These are phyloP conservation scores for Eidolon helvum DNA, from an alignment of 2,113 vertebrate genomes.

Conservation along the genomic window DNA sequence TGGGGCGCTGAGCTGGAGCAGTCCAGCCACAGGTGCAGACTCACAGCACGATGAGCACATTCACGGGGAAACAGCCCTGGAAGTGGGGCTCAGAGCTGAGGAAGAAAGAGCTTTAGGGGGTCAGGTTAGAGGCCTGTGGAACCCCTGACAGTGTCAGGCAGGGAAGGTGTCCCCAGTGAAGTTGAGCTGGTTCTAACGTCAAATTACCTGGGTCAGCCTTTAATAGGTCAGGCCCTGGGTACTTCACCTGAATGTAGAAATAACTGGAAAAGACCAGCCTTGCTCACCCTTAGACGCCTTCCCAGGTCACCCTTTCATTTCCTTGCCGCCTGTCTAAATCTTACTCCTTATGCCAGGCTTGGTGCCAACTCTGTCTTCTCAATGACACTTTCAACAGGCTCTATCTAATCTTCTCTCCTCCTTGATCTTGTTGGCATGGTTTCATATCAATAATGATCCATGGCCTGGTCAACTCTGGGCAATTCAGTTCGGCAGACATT, in stretches of 20 bases:
- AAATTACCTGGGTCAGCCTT: not conserved
- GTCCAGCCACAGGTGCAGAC: not conserved
- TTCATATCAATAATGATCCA: not conserved
- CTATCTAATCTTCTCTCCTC: not conserved
- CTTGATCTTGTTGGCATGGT: not conserved
- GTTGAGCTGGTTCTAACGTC: not conserved
- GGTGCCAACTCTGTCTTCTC: not conserved
- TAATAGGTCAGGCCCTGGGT: not conserved
- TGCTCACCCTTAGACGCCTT: not conserved
- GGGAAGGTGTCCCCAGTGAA: not conserved
- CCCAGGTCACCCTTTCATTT: not conserved
- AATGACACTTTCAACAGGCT: not conserved
- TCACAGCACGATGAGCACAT: not conserved
- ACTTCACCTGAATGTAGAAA: not conserved
- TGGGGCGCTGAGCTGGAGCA: not conserved
- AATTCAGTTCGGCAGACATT: not conserved
- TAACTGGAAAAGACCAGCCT: not conserved
- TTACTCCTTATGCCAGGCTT: not conserved
- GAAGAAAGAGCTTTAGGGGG: not conserved
- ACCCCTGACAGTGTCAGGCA: accelerated
- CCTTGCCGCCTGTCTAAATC: not conserved
- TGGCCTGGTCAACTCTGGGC: not conserved
- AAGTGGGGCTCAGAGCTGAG: not conserved
- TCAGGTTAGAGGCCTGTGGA: not conserved
- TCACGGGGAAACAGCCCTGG: not conserved